A percentile compares a stretch with the other conserved stretches of the same genome.
Evolutionary conservation across 1,140 invertebrate genomes (phyloP).

Genomic region (Trichonephila inaurata): DNA sequence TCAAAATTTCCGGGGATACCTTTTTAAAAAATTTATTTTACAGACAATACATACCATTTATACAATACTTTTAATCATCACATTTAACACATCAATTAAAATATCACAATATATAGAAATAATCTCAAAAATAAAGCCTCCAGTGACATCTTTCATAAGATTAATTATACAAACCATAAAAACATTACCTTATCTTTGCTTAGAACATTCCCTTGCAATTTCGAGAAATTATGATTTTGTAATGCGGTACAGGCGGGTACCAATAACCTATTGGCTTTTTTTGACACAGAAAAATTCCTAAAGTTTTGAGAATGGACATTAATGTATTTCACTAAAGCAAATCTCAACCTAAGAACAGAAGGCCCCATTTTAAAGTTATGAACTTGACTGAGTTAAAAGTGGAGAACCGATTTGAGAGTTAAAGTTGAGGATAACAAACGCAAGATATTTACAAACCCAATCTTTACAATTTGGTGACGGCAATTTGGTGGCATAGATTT

Average conservation of each 20-base stretch:
- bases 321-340: neutral
- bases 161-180: neutral
- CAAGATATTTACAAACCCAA: neutral
- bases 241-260: neutral
- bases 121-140: too few species aligned
- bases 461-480: neutral
- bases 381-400: slow-evolving; percentile 15
- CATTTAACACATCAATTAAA: too few species aligned
- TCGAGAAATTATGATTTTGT: neutral
- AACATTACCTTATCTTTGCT: slow-evolving; percentile 28
- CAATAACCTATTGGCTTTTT: neutral
- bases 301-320: slow-evolving; percentile 7
- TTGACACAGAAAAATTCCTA: neutral
- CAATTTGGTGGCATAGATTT: neutral
- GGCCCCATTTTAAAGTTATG: slow-evolving; percentile 37
- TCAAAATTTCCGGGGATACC: too few species aligned
- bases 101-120: too few species aligned
- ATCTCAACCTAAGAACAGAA: slow-evolving; percentile 20
- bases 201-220: neutral
- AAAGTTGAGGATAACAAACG: slow-evolving; percentile 1
- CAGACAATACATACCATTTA: too few species aligned
- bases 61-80: too few species aligned
- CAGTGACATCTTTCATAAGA: too few species aligned
- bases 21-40: too few species aligned
- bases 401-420: neutral